These are phyloP conservation scores for Aphelenchoides fujianensis DNA, from an alignment of 1,140 invertebrate genomes.

Conservation along the genomic window DNA sequence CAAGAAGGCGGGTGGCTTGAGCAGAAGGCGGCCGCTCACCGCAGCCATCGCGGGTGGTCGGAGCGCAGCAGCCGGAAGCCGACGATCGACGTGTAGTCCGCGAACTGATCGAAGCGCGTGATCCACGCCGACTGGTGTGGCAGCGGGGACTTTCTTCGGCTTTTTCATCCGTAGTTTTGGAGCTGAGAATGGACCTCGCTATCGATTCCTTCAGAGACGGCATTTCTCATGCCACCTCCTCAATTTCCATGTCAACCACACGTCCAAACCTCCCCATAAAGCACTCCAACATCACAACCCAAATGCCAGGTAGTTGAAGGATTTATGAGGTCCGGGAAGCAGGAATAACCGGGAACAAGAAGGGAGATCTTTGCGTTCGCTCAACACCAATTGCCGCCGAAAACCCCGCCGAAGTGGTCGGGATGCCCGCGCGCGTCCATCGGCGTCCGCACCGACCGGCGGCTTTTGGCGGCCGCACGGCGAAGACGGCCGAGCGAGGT, in stretches of 20 bases:
- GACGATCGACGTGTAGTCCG: constrained; percentile 47
- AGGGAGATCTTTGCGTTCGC: background rate
- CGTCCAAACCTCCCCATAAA: too few relatives aligned
- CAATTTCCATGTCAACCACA: too few relatives aligned
- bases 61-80: constrained; percentile 49
- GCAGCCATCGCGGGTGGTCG: constrained; percentile 33
- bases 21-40: constrained; percentile 28
- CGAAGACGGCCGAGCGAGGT: constrained; percentile 6
- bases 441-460: constrained; percentile 16
- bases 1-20: constrained; percentile 15
- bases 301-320: too few relatives aligned
- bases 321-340: too few relatives aligned
- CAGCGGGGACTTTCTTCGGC: background rate
- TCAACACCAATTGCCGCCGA: constrained; percentile 5
- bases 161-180: background rate
- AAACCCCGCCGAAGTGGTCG: background rate
- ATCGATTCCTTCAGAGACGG: too few relatives aligned
- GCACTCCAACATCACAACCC: too few relatives aligned
- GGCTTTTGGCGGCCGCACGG: background rate
- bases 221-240: too few relatives aligned
- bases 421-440: constrained; percentile 23
- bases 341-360: too few relatives aligned
- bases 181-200: too few relatives aligned
- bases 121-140: background rate
- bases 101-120: constrained; percentile 41